These are phyloP conservation scores for Drosophila trapezifrons DNA, from an alignment of 1,140 invertebrate species.

Conservation along the genomic window DNA sequence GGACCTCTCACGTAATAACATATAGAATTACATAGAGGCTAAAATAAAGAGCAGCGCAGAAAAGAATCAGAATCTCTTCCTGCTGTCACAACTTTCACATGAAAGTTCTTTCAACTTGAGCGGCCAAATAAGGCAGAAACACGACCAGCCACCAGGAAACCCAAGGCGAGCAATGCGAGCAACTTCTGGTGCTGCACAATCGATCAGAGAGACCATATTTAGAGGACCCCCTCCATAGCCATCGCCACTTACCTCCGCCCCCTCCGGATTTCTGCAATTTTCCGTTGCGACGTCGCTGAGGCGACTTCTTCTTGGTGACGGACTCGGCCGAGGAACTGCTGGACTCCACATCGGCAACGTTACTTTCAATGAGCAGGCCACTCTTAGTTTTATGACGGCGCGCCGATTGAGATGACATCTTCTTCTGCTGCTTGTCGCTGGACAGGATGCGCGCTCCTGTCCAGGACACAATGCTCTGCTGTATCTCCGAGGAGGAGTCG, in stretches of 20 bases:
- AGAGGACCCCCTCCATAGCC: conserved; percentile 50
- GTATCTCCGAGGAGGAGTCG: conserved; percentile 48
- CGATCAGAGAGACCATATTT: conserved; percentile 76
- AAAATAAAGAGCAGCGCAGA: conserved; percentile 26
- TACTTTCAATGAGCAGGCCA: conserved; percentile 78
- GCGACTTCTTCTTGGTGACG: conserved; percentile 52
- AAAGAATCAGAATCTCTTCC: conserved; percentile 69
- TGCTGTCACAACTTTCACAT: conserved; percentile 83
- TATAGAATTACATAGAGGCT: conserved; percentile 69
- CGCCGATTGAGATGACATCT: conserved; percentile 14
- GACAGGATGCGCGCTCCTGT: conserved; percentile 48
- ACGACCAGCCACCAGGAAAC: conserved; percentile 66
- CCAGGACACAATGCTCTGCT: conserved; percentile 68
- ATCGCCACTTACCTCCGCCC: conserved; percentile 51
- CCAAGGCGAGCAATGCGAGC: conserved; percentile 55
- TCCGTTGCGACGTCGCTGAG: conserved; percentile 71
- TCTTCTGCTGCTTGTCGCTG: conserved; percentile 14
- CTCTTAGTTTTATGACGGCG: conserved; percentile 76
- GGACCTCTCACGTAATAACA: conserved; percentile 81
- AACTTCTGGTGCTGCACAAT: conserved; percentile 62
- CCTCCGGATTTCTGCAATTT: conserved; percentile 59
- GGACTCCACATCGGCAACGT: conserved; percentile 51
- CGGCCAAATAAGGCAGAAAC: conserved; percentile 76
- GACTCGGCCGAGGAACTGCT: conserved; percentile 36
- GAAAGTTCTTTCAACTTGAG: conserved; percentile 82